phyloP scores from a whole-genome alignment of 2,888 invertebrate genomes.

The Sussaba pulchella region DNA sequence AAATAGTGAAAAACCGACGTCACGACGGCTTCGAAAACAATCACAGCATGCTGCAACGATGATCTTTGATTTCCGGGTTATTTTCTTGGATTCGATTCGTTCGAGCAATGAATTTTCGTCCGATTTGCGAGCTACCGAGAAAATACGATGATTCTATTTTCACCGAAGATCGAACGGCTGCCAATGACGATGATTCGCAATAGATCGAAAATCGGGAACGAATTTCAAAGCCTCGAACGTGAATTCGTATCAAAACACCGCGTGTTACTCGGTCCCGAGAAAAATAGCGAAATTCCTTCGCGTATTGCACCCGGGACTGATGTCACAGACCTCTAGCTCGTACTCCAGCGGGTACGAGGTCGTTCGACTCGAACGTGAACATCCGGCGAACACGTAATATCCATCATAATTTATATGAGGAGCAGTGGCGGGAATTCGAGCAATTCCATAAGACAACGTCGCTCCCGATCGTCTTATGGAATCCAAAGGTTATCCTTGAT shows the following conservation, averaged over 20 bases:
- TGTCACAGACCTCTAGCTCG: slow-evolving; percentile 34
- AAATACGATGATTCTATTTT: slow-evolving; percentile 32
- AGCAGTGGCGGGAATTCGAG: slow-evolving; percentile 24
- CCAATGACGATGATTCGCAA: slow-evolving; percentile 33
- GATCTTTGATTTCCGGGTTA: slow-evolving; percentile 10
- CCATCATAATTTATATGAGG: slow-evolving; percentile 29
- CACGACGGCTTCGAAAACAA: slow-evolving; percentile 17
- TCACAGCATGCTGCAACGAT: slow-evolving; percentile 22
- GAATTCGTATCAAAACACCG: slow-evolving; percentile 33
- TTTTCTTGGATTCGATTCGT: too few species aligned
- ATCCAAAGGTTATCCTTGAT: too few species aligned
- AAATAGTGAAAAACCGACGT: background rate
- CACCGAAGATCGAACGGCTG: slow-evolving; percentile 55
- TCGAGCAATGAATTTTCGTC: too few species aligned
- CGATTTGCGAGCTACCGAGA: slow-evolving; percentile 31
- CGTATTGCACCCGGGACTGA: slow-evolving; percentile 69
- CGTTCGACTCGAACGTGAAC: slow-evolving; percentile 62
- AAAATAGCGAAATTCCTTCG: slow-evolving; percentile 79
- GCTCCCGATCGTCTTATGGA: too few species aligned
- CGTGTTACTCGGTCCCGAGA: slow-evolving; percentile 69
- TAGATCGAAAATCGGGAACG: slow-evolving; percentile 29
- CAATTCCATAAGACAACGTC: slow-evolving; percentile 24
- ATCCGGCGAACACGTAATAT: slow-evolving; percentile 57
- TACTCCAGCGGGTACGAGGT: slow-evolving; percentile 26
- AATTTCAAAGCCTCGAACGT: slow-evolving; percentile 1